phyloP scores from a whole-genome alignment of 2,797 vertebrate genomes.

The Coracias cyanogaster region DNA sequence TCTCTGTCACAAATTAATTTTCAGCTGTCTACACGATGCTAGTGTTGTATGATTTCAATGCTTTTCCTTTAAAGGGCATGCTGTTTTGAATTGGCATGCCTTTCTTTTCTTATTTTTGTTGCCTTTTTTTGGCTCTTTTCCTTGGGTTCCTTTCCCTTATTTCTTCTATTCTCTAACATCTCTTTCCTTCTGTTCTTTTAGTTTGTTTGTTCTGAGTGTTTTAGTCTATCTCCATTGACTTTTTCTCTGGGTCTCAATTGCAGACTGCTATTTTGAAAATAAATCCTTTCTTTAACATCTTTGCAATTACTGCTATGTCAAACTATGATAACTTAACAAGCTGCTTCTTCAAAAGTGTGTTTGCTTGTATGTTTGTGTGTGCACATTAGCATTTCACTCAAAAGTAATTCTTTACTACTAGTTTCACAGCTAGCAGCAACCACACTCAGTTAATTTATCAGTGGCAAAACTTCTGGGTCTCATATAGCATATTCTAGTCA shows the following conservation, averaged over 20 bases:
- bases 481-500: not conserved
- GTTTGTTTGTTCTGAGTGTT: not conserved
- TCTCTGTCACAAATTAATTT: not conserved
- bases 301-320: not conserved
- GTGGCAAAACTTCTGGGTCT: not conserved
- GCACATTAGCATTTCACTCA: not conserved
- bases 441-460: not conserved
- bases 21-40: not conserved
- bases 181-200: not conserved
- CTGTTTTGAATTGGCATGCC: not conserved
- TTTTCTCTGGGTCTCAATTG: not conserved
- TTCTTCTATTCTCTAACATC: not conserved
- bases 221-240: not conserved
- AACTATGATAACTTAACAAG: not conserved
- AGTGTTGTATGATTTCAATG: not conserved
- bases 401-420: not conserved
- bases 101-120: slow-evolving; percentile 8
- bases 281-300: not conserved
- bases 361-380: not conserved
- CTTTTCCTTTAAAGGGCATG: not conserved
- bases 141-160: not conserved
- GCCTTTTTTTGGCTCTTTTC: not conserved
- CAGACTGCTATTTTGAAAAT: not conserved
- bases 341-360: not conserved
- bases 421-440: not conserved